Conservation (phyloP, 2,113 vertebrate species). For the Limanda limanda region DNA sequence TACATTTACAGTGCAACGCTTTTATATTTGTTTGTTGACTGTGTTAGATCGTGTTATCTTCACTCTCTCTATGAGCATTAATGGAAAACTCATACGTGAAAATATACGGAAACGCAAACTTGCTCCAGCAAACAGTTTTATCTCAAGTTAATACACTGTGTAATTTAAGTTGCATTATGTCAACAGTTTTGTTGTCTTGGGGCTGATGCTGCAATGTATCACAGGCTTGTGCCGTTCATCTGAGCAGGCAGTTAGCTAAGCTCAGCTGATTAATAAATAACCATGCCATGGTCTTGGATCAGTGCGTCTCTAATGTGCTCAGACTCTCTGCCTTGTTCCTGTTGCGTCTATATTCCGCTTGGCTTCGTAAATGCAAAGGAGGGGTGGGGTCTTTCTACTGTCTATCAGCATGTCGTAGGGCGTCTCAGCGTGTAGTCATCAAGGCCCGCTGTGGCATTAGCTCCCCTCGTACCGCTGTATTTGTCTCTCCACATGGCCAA, state of each 20-base stretch:
- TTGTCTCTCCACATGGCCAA: constrained; percentile 71
- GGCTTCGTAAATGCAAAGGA: constrained; percentile 59
- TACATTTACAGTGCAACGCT: constrained; percentile 49
- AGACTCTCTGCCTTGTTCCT: constrained; percentile 73
- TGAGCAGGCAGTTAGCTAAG: constrained; percentile 78
- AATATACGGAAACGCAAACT: constrained; percentile 18
- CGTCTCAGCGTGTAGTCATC: constrained; percentile 75
- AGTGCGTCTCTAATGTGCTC: constrained; percentile 76
- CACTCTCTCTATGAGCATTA: constrained; percentile 12
- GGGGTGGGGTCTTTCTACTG: constrained; percentile 56
- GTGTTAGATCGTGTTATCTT: constrained; percentile 26
- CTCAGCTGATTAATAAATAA: constrained; percentile 84
- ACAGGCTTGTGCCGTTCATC: constrained; percentile 57
- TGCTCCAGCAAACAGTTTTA: not conserved
- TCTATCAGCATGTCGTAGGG: constrained; percentile 68
- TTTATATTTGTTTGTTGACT: constrained; percentile 41
- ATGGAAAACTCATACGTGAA: constrained; percentile 19
- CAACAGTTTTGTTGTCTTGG: constrained; percentile 57
- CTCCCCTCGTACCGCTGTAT: constrained; percentile 54
- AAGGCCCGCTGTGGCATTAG: constrained; percentile 69
- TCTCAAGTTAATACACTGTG: constrained; percentile 17
- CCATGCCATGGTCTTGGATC: constrained; percentile 73
- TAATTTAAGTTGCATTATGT: constrained; percentile 45
- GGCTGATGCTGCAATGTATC: constrained; percentile 59
- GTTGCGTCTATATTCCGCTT: constrained; percentile 66